Evolutionary conservation across 2,888 invertebrate species (phyloP).

Genomic region (Hedya salicella): DNA sequence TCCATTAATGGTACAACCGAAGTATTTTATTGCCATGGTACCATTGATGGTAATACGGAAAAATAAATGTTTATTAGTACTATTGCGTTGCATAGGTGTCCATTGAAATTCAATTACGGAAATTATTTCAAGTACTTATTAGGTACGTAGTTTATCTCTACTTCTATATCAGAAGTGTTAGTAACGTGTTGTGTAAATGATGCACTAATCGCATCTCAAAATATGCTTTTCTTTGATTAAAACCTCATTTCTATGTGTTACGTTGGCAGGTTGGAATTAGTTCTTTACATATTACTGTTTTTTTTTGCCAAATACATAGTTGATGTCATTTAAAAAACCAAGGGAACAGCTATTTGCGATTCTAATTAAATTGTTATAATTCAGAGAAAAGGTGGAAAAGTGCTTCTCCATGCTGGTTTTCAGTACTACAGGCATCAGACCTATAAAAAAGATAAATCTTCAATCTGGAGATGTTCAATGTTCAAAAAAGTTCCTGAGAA

Average conservation of each 20-base stretch:
- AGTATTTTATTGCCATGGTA: too few relatives aligned
- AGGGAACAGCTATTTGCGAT: constrained; percentile 2
- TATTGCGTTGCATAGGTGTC: too few relatives aligned
- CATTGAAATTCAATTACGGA: too few relatives aligned
- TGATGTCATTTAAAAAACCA: constrained; percentile 5
- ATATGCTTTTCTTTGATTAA: too few relatives aligned
- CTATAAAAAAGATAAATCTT: constrained; percentile 11
- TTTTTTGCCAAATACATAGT: constrained; percentile 1
- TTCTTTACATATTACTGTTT: constrained; percentile 3
- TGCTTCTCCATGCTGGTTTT: too few relatives aligned
- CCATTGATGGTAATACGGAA: too few relatives aligned
- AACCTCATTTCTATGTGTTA: constrained; percentile 4
- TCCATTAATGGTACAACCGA: too few relatives aligned
- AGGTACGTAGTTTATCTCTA: too few relatives aligned
- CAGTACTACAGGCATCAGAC: constrained; percentile 8
- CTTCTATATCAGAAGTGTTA: too few relatives aligned
- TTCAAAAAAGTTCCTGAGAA: constrained; percentile 5
- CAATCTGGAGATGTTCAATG: constrained; percentile 13
- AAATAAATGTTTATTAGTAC: too few relatives aligned
- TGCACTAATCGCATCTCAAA: constrained; percentile 7
- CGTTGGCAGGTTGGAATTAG: constrained; percentile 2
- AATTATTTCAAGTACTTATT: too few relatives aligned
- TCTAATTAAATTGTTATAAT: constrained; percentile 4
- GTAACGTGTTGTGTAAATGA: constrained; percentile 1
- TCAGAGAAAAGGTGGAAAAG: constrained; percentile 3